A percentile compares a stretch with the other conserved stretches of the same genome.
phyloP scores from a whole-genome alignment of 2,113 vertebrate species.

The Heliornis fulica region DNA sequence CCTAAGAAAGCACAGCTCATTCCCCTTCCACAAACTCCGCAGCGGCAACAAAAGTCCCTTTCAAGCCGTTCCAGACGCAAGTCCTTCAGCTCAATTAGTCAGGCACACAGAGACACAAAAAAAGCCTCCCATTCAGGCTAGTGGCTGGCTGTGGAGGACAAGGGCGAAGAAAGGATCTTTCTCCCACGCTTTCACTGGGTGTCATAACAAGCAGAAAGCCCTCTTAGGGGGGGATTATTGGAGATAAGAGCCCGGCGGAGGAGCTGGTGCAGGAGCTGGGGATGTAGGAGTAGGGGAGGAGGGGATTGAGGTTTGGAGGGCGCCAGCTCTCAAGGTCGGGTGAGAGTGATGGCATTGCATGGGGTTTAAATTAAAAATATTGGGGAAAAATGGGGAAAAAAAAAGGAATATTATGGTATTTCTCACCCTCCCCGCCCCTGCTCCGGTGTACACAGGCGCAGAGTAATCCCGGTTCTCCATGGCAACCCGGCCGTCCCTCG shows the following conservation, averaged over 20 bases:
- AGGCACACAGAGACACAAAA: conserved; percentile 74
- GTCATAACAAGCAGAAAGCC: conserved; percentile 81
- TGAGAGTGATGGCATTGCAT: rapidly evolving
- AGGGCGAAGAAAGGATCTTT: conserved; percentile 66
- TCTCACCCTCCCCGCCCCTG: background rate
- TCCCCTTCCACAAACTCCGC: conserved; percentile 54
- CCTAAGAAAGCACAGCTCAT: conserved; percentile 31
- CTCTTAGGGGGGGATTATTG: conserved; percentile 73
- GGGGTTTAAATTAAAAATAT: too few species aligned
- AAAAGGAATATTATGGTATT: background rate
- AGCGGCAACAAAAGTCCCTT: conserved; percentile 75
- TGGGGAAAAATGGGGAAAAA: too few species aligned
- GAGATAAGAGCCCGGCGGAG: conserved; percentile 69
- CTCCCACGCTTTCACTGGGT: conserved; percentile 76
- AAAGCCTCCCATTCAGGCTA: conserved; percentile 55
- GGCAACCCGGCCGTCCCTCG: conserved; percentile 28
- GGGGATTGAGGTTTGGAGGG: background rate
- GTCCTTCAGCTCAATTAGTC: conserved; percentile 83
- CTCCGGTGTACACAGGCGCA: background rate
- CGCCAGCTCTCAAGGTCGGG: background rate
- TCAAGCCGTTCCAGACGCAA: conserved; percentile 77
- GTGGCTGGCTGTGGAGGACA: conserved; percentile 66
- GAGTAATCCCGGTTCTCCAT: conserved; percentile 52
- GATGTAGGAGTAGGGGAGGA: background rate
- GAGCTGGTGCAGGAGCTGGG: conserved; percentile 14